phyloP scores from a whole-genome alignment of 2,888 invertebrate species.

The Drosophila flavopinicola region DNA sequence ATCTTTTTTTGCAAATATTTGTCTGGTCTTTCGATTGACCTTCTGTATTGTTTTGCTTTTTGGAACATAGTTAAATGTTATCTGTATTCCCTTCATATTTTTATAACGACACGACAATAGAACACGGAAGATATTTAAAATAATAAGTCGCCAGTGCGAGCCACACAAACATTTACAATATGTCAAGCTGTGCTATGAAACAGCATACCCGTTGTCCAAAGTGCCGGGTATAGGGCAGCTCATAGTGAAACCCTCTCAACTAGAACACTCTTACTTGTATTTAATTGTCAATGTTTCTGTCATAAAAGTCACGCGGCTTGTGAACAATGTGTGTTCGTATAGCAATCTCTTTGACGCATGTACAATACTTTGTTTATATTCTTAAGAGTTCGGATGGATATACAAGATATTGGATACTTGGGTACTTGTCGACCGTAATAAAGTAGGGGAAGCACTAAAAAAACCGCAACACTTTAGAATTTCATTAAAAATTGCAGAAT shows the following conservation, averaged over 20 bases:
- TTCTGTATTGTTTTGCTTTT: no score
- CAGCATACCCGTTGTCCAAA: not conserved
- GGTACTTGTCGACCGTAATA: no score
- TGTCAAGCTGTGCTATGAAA: not conserved
- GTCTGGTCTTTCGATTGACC: no score
- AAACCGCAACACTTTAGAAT: no score
- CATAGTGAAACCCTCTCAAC: not conserved
- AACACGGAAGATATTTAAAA: no score
- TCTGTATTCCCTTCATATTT: no score
- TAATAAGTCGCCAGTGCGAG: no score
- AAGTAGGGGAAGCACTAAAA: not conserved
- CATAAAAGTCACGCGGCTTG: constrained; percentile 10
- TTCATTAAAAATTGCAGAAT: no score
- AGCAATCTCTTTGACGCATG: not conserved
- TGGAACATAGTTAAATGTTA: no score
- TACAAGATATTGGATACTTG: not conserved
- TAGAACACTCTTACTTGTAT: not conserved
- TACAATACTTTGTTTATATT: not conserved
- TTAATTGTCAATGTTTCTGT: constrained; percentile 9
- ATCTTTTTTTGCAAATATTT: no score
- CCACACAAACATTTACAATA: no score
- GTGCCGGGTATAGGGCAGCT: not conserved
- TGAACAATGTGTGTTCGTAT: not conserved
- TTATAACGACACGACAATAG: no score
- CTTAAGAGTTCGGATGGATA: not conserved